Percentiles rank a stretch among this genome's conserved stretches.
Evolutionary conservation across 2,113 vertebrate genomes (phyloP).

Genomic region (Crotalus helleri): DNA sequence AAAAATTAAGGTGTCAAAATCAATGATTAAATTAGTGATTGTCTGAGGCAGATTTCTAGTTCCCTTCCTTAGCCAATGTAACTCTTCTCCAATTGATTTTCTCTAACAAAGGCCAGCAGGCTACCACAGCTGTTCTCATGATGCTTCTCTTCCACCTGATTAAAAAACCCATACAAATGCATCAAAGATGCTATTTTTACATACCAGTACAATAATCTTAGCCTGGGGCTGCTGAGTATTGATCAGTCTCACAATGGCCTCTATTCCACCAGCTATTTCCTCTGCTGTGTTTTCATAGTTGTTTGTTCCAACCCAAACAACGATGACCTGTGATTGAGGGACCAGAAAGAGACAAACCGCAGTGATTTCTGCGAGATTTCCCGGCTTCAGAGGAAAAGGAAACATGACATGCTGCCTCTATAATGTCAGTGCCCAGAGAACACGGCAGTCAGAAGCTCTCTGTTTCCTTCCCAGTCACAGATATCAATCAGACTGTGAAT

Average conservation of each 20-base stretch:
- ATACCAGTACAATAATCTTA: conserved; percentile 90
- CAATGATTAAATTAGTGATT: too few relatives aligned
- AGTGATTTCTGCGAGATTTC: background rate
- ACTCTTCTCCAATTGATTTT: background rate
- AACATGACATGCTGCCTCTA: background rate
- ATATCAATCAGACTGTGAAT: background rate
- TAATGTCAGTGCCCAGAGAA: background rate
- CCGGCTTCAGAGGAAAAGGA: background rate
- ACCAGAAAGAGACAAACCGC: background rate
- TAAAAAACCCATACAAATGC: background rate
- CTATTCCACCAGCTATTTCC: conserved; percentile 90
- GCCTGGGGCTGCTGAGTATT: conserved; percentile 86
- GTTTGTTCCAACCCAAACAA: conserved; percentile 97
- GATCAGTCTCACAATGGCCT: conserved; percentile 86
- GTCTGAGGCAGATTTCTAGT: background rate
- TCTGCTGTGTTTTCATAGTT: conserved; percentile 92
- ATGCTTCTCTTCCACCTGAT: background rate
- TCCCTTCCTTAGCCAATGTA: background rate
- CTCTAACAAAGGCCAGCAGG: background rate
- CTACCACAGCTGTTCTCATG: background rate
- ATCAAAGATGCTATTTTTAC: background rate
- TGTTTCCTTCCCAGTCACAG: background rate
- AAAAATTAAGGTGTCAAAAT: background rate
- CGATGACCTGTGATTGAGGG: conserved; percentile 79
- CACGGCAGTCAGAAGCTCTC: background rate